phyloP scores from a whole-genome alignment of 2,113 vertebrate genomes.

The Odocoileus hemionus region DNA sequence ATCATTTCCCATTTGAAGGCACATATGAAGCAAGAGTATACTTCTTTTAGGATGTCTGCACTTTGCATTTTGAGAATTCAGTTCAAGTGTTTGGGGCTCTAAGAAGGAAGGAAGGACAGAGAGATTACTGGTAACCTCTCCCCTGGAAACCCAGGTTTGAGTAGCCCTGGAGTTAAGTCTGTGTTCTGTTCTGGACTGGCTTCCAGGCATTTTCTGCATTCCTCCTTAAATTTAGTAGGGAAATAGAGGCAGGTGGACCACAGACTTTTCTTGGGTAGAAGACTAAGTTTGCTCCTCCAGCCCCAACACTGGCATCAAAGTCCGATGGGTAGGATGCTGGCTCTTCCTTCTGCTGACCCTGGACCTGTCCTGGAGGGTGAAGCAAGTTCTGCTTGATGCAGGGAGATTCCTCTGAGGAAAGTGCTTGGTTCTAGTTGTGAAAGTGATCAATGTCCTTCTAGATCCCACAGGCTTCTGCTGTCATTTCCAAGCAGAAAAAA shows the following conservation, averaged over 20 bases:
- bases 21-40: not conserved
- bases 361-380: not conserved
- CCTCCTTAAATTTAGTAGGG: not conserved
- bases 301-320: not conserved
- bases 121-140: not conserved
- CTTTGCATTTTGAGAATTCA: not conserved
- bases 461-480: not conserved
- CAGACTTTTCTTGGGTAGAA: not conserved
- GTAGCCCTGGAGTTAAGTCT: not conserved
- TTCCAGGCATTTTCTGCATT: not conserved
- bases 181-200: not conserved
- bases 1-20: not conserved
- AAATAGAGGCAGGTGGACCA: too few species aligned
- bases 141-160: not conserved
- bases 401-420: not conserved
- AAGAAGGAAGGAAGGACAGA: not conserved
- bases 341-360: not conserved
- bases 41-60: not conserved
- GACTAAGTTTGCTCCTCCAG: not conserved
- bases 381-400: fast-evolving
- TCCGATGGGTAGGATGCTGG: not conserved
- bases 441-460: not conserved
- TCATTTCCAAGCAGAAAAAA: not conserved
- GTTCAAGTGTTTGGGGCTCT: not conserved
- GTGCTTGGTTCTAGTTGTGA: not conserved